These are phyloP conservation scores for Tautogolabrus adspersus DNA, from an alignment of 2,113 vertebrate genomes.

Conservation along the genomic window DNA sequence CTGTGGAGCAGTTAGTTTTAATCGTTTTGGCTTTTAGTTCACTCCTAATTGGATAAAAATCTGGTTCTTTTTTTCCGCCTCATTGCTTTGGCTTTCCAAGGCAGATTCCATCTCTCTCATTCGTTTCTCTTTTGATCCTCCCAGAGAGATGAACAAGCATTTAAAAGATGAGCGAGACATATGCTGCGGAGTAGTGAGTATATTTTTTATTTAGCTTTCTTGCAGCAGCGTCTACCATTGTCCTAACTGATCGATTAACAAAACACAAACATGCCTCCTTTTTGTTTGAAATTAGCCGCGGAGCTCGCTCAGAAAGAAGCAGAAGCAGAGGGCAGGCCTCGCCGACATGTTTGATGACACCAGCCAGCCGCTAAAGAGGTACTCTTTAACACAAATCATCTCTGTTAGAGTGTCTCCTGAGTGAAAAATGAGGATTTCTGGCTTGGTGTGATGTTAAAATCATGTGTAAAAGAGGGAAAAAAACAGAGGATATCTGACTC, in stretches of 20 bases:
- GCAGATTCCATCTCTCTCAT: not conserved
- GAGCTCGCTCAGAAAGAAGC: slow-evolving; percentile 74
- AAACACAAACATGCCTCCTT: not conserved
- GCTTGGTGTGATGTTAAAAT: slow-evolving; percentile 21
- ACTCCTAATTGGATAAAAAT: not conserved
- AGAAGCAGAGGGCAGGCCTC: slow-evolving; percentile 72
- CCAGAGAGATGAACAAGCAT: slow-evolving; percentile 95
- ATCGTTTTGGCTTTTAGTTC: slow-evolving; percentile 17
- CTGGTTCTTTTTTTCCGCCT: not conserved
- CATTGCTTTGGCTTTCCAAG: not conserved
- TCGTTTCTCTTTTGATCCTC: slow-evolving; percentile 15
- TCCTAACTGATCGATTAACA: not conserved
- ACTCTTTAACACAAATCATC: slow-evolving; percentile 36
- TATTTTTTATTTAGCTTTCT: not conserved
- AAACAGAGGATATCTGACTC: slow-evolving; percentile 76
- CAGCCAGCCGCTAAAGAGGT: slow-evolving; percentile 70
- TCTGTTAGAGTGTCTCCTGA: slow-evolving; percentile 22
- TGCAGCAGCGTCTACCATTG: not conserved
- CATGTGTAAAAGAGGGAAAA: slow-evolving; percentile 53
- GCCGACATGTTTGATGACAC: slow-evolving; percentile 66
- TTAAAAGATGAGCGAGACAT: slow-evolving; percentile 91
- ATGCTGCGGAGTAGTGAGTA: slow-evolving; percentile 80
- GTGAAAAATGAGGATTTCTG: not conserved
- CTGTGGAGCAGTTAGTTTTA: not conserved
- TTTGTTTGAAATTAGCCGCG: slow-evolving; percentile 61